Base-by-base conservation (phyloP, 2,888 invertebrate genomes). In the Mycalesis mineus region DNA sequence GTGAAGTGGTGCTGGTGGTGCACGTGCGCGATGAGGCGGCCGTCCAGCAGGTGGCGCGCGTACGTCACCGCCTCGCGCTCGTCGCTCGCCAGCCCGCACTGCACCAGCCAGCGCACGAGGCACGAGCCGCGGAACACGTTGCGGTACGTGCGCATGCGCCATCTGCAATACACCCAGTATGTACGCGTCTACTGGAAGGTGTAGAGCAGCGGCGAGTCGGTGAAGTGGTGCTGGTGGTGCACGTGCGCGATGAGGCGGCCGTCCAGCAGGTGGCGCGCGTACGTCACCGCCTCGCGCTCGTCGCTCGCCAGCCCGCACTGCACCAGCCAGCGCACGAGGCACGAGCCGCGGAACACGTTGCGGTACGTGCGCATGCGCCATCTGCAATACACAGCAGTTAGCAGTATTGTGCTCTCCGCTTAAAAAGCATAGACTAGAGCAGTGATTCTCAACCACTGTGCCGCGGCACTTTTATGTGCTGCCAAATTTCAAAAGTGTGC, bases 181-280 rank as follows among this genome's bases (percentile, higher is more conserved):
- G 39, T 29, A 4, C 29, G 29, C 29, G n/a, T n/a, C n/a, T n/a
- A n/a, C n/a, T n/a, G n/a, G n/a, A 97, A 97, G 14, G 92, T 94
- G 75, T 97, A 98, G 13, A 97, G 91, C 62, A 96, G 91, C 72
- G 93, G 93, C 63, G 94, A 92, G 81, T 98, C 95, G 70, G 94
- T 93, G 83, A 98, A 98, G 80, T 97, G 96, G 76, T 97, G 95
- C 4, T 94, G 93, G 69, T 94, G 92, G 73, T 94, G 94, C 47
- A 97, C 92, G 80, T 98, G 98, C 54, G 94, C 92, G 57, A 98
- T 91, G 40, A 98, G 94, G 51, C 96, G 92, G 9, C 97, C 97
- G 74, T 95, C 94, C 17, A 98, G 91, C 47, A 98, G 91, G 74
- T 95, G 95, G 14, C 94, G 91, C 9, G 96, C 97, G 82, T 97